Evolutionary conservation across 2,113 vertebrate genomes (phyloP).

Genomic region (Pristiophorus japonicus): DNA sequence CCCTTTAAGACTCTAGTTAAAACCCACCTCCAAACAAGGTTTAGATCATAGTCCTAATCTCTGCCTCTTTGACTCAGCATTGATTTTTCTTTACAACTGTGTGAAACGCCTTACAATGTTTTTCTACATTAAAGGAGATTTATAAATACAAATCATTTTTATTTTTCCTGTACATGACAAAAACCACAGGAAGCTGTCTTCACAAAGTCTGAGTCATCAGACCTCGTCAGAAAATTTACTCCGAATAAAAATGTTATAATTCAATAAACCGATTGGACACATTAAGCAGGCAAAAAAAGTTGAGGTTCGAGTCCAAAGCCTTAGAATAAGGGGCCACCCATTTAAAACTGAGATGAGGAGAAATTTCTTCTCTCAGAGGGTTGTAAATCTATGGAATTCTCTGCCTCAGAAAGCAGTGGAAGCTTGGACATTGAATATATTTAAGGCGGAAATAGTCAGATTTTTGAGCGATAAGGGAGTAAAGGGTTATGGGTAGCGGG

Average conservation of each 20-base stretch:
- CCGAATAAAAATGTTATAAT: not conserved
- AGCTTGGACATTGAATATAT: too few relatives aligned
- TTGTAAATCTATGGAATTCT: too few relatives aligned
- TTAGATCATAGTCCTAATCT: not conserved
- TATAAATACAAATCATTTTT: not conserved
- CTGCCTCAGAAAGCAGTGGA: too few relatives aligned
- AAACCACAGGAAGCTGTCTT: not conserved
- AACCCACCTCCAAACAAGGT: not conserved
- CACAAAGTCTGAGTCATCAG: not conserved
- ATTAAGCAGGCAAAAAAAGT: too few relatives aligned
- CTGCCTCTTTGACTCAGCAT: not conserved
- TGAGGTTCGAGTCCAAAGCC: too few relatives aligned
- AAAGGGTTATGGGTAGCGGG: too few relatives aligned
- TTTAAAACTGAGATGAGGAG: too few relatives aligned
- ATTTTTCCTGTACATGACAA: not conserved
- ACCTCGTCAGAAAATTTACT: not conserved
- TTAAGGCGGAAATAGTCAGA: too few relatives aligned
- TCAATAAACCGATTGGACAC: not conserved
- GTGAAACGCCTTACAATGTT: not conserved
- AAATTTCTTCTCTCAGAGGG: too few relatives aligned
- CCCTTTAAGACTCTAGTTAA: too few relatives aligned
- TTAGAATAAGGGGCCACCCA: too few relatives aligned
- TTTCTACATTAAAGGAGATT: not conserved
- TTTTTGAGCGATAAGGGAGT: too few relatives aligned
- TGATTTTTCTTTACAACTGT: not conserved